A percentile compares a stretch with the other conserved stretches of the same genome.
phyloP scores from a whole-genome alignment of 2,888 invertebrate species.

The Anodontia alba region DNA sequence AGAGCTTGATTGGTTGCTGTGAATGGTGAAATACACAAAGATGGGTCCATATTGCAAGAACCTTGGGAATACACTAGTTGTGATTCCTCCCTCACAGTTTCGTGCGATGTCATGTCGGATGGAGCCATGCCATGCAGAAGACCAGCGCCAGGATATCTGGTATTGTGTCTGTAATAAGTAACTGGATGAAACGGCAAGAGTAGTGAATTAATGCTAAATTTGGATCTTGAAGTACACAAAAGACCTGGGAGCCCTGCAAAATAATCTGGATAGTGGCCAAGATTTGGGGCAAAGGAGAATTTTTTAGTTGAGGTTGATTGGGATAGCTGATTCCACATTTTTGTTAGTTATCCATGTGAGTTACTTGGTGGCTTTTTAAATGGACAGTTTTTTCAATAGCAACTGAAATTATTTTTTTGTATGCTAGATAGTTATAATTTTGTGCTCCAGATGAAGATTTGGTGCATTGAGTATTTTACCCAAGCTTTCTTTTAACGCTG shows the following conservation, averaged over 20 bases:
- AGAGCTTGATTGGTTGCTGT: not conserved
- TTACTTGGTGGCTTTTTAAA: too few species aligned
- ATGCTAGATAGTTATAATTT: too few species aligned
- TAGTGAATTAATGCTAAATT: not conserved
- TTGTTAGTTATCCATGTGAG: too few species aligned
- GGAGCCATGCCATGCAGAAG: slow-evolving; percentile 53
- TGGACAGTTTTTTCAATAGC: too few species aligned
- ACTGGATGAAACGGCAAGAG: slow-evolving; percentile 61
- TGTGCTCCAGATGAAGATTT: too few species aligned
- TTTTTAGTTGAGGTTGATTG: too few species aligned
- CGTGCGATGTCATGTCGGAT: slow-evolving; percentile 74
- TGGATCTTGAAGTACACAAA: not conserved
- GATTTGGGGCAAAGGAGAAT: not conserved
- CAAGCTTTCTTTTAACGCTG: too few species aligned
- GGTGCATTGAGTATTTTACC: too few species aligned
- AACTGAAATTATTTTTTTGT: too few species aligned
- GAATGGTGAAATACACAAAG: not conserved
- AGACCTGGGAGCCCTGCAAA: slow-evolving; percentile 6
- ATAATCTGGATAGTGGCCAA: slow-evolving; percentile 8
- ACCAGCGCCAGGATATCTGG: slow-evolving; percentile 35
- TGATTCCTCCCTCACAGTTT: slow-evolving; percentile 64
- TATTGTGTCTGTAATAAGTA: slow-evolving; percentile 46
- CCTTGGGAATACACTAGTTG: not conserved
- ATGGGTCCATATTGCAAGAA: not conserved
- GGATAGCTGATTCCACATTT: too few species aligned